Percentiles rank a stretch among this genome's conserved stretches.
Evolutionary conservation across 2,113 vertebrate species (phyloP).

Genomic region (Oriolus oriolus): DNA sequence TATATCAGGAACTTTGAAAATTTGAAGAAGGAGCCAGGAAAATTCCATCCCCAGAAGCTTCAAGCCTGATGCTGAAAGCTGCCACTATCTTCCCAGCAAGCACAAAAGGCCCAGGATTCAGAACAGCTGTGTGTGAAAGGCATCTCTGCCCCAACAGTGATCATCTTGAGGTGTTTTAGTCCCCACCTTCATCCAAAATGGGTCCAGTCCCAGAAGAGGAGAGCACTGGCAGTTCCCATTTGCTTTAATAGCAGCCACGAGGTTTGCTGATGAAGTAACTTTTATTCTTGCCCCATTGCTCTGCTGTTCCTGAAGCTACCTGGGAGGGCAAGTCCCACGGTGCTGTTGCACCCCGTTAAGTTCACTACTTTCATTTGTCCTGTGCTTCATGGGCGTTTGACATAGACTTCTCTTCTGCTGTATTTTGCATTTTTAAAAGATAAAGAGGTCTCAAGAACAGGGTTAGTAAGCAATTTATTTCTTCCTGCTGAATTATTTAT

Average conservation of each 20-base stretch:
- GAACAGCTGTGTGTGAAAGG: neutral
- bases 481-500: constrained; percentile 41
- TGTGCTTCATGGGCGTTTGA: neutral
- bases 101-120: neutral
- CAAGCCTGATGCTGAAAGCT: neutral
- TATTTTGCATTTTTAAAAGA: neutral
- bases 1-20: neutral
- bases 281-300: neutral
- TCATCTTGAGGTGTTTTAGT: neutral
- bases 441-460: neutral
- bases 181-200: neutral
- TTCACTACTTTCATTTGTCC: neutral
- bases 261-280: neutral
- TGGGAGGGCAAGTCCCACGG: neutral
- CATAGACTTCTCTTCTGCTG: neutral
- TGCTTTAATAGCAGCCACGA: neutral
- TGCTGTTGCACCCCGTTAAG: neutral
- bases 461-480: neutral
- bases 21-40: neutral
- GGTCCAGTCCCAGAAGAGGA: neutral
- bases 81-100: neutral
- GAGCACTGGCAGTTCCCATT: neutral
- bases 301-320: neutral
- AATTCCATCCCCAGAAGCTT: neutral
- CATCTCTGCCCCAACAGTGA: neutral